Conservation (phyloP, 2,888 invertebrate species). For the Abrostola tripartita region DNA sequence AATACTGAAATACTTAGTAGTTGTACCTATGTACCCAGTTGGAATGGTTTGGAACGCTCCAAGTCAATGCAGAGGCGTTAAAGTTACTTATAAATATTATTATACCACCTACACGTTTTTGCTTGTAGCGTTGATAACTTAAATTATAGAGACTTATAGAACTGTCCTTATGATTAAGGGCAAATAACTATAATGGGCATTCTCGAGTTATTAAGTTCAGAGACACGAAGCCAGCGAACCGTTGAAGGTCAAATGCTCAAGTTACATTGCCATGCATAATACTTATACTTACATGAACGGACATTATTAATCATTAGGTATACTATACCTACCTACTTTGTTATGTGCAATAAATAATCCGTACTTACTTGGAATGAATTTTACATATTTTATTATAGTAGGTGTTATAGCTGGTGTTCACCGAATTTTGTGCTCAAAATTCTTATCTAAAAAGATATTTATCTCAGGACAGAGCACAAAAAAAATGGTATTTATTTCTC, state of each 20-base stretch:
- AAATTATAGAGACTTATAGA: slow-evolving; percentile 26
- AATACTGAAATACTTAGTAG: too few species aligned
- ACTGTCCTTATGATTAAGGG: slow-evolving; percentile 61
- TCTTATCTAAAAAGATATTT: neutral
- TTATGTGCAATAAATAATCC: slow-evolving; percentile 6
- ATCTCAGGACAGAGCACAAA: too few species aligned
- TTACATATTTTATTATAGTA: neutral
- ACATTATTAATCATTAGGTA: slow-evolving; percentile 22
- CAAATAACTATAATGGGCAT: slow-evolving; percentile 63
- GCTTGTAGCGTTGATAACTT: slow-evolving; percentile 1
- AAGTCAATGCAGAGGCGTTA: neutral
- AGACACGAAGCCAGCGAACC: slow-evolving; percentile 70
- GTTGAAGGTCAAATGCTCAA: slow-evolving; percentile 72
- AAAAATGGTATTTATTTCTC: too few species aligned
- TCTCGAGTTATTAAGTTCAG: slow-evolving; percentile 70
- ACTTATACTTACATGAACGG: slow-evolving; percentile 32
- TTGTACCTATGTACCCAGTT: too few species aligned
- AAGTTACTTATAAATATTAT: neutral
- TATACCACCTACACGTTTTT: slow-evolving; percentile 5
- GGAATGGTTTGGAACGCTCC: too few species aligned
- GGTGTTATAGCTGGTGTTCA: neutral
- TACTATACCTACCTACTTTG: slow-evolving; percentile 1
- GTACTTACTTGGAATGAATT: neutral
- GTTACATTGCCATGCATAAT: slow-evolving; percentile 64
- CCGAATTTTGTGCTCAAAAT: neutral